Evolutionary conservation across 2,113 vertebrate species (phyloP).

Genomic region (Tetrax tetrax): DNA sequence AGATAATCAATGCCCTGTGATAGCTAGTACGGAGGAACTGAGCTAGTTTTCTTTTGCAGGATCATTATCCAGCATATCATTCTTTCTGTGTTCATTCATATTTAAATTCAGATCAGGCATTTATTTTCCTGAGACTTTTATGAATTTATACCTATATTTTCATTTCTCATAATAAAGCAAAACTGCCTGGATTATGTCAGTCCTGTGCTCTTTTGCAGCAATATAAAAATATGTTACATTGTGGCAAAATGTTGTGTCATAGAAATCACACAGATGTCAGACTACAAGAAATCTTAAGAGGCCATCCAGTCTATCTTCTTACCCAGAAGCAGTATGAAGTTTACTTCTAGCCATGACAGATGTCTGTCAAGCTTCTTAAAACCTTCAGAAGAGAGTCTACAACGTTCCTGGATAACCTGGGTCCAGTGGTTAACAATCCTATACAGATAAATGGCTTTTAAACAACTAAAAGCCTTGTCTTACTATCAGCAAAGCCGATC

Average conservation of each 20-base stretch:
- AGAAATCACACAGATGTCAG: background rate
- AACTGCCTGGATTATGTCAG: constrained; percentile 9
- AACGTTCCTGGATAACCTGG: background rate
- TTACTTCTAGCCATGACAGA: background rate
- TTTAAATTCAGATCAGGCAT: constrained; percentile 28
- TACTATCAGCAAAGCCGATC: background rate
- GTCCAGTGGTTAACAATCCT: background rate
- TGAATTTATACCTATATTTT: background rate
- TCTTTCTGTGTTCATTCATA: background rate
- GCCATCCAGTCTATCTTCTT: background rate
- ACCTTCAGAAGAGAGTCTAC: background rate
- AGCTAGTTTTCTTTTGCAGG: constrained; percentile 81
- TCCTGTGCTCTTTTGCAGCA: background rate
- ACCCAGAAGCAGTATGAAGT: background rate
- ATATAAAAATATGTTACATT: background rate
- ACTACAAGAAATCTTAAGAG: constrained; percentile 7
- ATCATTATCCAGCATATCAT: constrained; percentile 38
- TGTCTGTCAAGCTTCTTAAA: background rate
- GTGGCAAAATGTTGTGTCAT: background rate
- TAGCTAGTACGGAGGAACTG: constrained; percentile 78
- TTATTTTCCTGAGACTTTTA: constrained; percentile 26
- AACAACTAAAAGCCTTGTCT: background rate
- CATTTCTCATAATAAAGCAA: constrained; percentile 2
- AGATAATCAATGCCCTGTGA: constrained; percentile 87
- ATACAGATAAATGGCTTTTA: background rate